phyloP scores from a whole-genome alignment of 2,113 vertebrate species.

The Mionectes macconnelli region DNA sequence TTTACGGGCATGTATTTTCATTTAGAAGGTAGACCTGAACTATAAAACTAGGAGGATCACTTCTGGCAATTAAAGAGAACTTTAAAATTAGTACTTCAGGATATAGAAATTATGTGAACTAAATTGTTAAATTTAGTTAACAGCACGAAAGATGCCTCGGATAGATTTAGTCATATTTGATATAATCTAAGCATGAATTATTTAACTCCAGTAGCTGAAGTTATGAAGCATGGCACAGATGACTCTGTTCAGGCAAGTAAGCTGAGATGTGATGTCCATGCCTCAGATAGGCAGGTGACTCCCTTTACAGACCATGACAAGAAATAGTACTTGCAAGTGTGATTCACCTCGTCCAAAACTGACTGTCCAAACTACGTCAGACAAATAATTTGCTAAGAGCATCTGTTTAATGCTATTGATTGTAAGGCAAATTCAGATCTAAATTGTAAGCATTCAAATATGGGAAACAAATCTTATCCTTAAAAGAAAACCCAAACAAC shows the following conservation, averaged over 20 bases:
- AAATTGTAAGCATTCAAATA: not conserved
- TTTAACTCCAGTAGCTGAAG: not conserved
- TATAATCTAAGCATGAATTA: not conserved
- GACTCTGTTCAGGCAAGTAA: not conserved
- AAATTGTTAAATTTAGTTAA: not conserved
- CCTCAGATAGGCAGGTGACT: not conserved
- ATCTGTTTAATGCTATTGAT: not conserved
- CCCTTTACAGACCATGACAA: not conserved
- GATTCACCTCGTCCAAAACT: not conserved
- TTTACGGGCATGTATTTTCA: not conserved
- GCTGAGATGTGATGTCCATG: not conserved
- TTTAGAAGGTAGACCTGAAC: not conserved
- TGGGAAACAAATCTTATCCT: rapidly evolving
- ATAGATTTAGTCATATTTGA: not conserved
- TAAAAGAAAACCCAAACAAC: not conserved
- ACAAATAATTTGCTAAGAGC: not conserved
- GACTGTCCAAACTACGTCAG: not conserved
- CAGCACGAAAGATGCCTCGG: not conserved
- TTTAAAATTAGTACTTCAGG: not conserved
- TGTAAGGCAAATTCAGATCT: not conserved
- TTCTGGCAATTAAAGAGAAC: not conserved
- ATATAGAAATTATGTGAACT: not conserved
- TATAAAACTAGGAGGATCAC: not conserved
- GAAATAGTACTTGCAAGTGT: not conserved
- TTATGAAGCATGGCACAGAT: too few relatives aligned